Percentiles rank a stretch among this genome's conserved stretches.
phyloP scores from a whole-genome alignment of 1,140 invertebrate genomes.

The Rhysida immarginata region DNA sequence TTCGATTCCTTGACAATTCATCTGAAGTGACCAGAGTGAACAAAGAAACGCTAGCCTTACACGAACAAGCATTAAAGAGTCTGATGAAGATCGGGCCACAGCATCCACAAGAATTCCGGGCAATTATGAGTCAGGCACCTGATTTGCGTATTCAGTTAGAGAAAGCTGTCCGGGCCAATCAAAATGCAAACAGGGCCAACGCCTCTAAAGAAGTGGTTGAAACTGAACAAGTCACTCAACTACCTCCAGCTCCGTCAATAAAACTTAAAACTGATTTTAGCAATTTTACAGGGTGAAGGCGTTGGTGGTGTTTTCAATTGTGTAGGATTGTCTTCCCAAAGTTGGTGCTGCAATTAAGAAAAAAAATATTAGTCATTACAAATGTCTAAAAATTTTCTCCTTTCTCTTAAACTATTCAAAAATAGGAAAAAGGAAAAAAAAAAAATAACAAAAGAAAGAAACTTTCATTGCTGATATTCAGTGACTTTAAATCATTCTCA shows the following conservation, averaged over 20 bases:
- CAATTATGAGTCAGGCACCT: conserved; percentile 62
- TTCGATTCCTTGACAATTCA: conserved; percentile 61
- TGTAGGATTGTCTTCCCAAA: no score
- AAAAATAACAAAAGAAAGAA: no score
- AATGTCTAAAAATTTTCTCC: no score
- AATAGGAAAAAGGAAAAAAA: no score
- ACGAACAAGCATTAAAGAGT: conserved; percentile 72
- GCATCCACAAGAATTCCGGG: conserved; percentile 81
- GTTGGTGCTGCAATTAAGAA: no score
- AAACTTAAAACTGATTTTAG: conserved; percentile 93
- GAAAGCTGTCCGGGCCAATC: conserved; percentile 59
- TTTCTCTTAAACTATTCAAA: no score
- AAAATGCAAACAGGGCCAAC: conserved; percentile 27
- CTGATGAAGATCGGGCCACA: conserved; percentile 80
- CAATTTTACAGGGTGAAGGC: conserved; percentile 44
- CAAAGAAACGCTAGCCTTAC: conserved; percentile 48
- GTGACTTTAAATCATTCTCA: no score
- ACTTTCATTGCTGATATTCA: no score
- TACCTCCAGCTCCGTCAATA: conserved; percentile 47
- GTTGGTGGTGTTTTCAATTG: no score
- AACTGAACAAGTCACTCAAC: conserved; percentile 24
- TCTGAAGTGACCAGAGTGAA: conserved; percentile 42
- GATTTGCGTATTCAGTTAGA: conserved; percentile 68
- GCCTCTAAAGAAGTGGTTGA: conserved; percentile 29
- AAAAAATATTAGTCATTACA: no score